Conservation (phyloP, 92 coral and sea anemone genomes). For the Zoanthus solanderi region DNA sequence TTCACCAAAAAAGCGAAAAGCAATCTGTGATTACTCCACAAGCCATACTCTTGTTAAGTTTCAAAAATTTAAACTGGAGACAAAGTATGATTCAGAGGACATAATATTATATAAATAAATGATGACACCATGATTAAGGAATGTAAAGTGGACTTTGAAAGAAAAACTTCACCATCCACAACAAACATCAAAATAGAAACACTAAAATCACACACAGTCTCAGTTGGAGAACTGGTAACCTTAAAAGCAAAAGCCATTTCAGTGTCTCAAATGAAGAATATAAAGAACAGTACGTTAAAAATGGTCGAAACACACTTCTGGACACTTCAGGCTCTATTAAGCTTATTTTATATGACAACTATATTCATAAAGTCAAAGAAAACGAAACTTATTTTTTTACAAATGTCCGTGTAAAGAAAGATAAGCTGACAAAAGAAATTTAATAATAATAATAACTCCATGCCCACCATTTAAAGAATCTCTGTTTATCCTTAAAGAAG, state of each 20-base stretch:
- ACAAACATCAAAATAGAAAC: slow-evolving; percentile 1
- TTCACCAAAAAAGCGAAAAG: too few species aligned
- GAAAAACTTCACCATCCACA: not conserved
- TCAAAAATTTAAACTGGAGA: too few species aligned
- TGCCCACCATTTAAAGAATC: slow-evolving; percentile 28
- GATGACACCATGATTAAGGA: not conserved
- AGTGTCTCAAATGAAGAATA: not conserved
- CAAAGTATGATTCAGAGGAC: too few species aligned
- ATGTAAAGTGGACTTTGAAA: not conserved
- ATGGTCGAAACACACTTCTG: not conserved
- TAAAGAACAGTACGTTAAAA: not conserved
- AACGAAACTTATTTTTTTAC: not conserved
- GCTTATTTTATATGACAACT: not conserved
- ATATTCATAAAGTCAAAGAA: not conserved
- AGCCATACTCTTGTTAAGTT: too few species aligned
- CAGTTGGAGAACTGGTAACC: not conserved
- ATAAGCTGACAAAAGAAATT: slow-evolving; percentile 41
- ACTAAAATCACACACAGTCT: not conserved
- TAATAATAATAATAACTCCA: slow-evolving; percentile 14
- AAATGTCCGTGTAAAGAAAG: slow-evolving; percentile 39
- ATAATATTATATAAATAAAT: too few species aligned
- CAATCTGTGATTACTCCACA: too few species aligned
- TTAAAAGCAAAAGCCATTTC: not conserved
- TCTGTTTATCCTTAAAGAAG: slow-evolving; percentile 43
- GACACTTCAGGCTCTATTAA: not conserved